Conservation (phyloP, 2,113 vertebrate species). For the Ibidorhyncha struthersii region DNA sequence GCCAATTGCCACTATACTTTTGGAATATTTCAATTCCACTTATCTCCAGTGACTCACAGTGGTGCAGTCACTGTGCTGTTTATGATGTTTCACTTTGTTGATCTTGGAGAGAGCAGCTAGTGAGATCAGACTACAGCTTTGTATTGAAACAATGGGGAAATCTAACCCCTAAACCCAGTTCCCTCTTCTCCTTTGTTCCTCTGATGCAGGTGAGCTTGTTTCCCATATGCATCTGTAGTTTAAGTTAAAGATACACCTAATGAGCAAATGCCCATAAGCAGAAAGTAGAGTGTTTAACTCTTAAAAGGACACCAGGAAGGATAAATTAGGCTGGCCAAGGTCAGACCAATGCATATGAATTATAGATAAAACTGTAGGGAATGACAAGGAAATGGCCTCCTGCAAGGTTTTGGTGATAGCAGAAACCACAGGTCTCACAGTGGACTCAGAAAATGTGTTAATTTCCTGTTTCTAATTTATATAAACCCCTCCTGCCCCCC, state of each 20-base stretch:
- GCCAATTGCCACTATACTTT: not conserved
- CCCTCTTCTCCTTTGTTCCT: not conserved
- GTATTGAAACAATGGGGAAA: not conserved
- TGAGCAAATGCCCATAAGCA: not conserved
- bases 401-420: not conserved
- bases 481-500: accelerated
- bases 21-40: not conserved
- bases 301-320: not conserved
- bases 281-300: not conserved
- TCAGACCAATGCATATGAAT: not conserved
- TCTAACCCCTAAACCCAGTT: not conserved
- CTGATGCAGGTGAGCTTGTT: not conserved
- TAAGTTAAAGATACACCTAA: not conserved
- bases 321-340: not conserved
- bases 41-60: not conserved
- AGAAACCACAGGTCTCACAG: not conserved
- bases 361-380: not conserved
- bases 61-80: not conserved
- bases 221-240: not conserved
- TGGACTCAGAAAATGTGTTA: not conserved
- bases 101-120: not conserved
- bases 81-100: not conserved
- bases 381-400: not conserved
- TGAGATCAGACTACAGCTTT: not conserved
- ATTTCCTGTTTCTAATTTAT: not conserved